Evolutionary conservation across 2,113 vertebrate species (phyloP), one percentile per base, ranked within the genome.

Genomic region (Nothobranchius furzeri): DNA sequence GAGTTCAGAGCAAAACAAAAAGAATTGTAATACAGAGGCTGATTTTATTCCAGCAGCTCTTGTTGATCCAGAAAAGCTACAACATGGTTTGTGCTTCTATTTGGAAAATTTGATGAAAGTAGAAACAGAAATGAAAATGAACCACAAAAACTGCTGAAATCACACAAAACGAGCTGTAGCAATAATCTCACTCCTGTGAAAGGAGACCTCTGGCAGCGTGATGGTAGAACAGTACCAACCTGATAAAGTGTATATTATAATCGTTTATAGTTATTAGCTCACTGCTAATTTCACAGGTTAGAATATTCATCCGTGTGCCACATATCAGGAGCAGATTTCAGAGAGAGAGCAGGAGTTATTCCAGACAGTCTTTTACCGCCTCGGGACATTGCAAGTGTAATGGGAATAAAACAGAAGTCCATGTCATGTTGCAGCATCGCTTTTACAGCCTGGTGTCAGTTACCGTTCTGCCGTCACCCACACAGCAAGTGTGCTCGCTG

Each of bases 401-500:
- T 67, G 73, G 75, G 81, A 82, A 78, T 37, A 60, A 65, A 78
- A 73, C 24, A 64, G 35, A 63, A 76, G 70, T 77, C 76, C 68
- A 45, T 66, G 65, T 51, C 58, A 43, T 37, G 76, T 81, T 88
- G 69, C 67, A 49, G 85, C 89, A 84, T 84, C 57, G 56, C 58
- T 79, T 85, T 64, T 81, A 73, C 50, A 73, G 70, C 62, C 59
- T 20, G 3, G 56, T 64, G 69, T 72, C 52, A 65, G 54, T 62
- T 56, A 67, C 70, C 74, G 64, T 13, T 68, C 66, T 67, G 74
- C 52, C 64, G 12, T 76, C 78, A 75, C 73, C 75, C 77, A 80
- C 86, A 68, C 71, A 81, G 68, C 83, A 85, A 83, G 78, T 80
- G 73, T 82, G 77, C 57, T 8, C 40, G 60, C 71, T 89, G 83